Conservation (phyloP, 35 echinoderm and acorn worm species). For the Nesometra sesokonis region DNA sequence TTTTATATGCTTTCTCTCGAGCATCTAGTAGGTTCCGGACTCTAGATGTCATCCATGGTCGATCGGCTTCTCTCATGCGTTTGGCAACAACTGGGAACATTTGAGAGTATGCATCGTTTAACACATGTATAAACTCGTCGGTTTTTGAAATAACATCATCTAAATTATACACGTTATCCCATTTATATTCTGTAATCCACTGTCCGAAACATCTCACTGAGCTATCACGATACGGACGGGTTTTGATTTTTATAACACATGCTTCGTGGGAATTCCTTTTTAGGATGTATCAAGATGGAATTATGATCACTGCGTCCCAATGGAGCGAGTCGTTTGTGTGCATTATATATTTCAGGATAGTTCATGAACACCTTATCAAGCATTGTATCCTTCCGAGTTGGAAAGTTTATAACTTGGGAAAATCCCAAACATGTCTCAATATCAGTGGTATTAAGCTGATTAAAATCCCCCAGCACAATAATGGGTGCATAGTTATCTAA, state of each 20-base stretch:
- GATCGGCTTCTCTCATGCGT: neutral
- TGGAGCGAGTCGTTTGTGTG: conserved; percentile 7
- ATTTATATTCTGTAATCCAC: conserved; percentile 17
- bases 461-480: neutral
- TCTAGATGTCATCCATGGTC: conserved; percentile 17
- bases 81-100: neutral
- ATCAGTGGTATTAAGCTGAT: neutral
- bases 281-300: neutral
- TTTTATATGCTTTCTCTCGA: conserved; percentile 10
- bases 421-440: neutral
- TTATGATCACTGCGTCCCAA: conserved; percentile 18
- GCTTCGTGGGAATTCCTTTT: neutral
- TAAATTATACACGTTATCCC: neutral
- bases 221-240: neutral
- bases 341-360: conserved; percentile 3
- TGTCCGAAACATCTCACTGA: conserved; percentile 7
- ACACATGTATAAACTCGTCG: neutral
- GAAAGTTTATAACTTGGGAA: neutral
- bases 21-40: conserved; percentile 1
- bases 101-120: neutral
- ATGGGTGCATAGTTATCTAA: neutral
- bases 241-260: neutral
- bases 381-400: neutral
- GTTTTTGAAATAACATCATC: neutral
- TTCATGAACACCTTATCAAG: conserved; percentile 21